Conservation (phyloP, 1,140 invertebrate species). For the Drosophila pseudoobscura region DNA sequence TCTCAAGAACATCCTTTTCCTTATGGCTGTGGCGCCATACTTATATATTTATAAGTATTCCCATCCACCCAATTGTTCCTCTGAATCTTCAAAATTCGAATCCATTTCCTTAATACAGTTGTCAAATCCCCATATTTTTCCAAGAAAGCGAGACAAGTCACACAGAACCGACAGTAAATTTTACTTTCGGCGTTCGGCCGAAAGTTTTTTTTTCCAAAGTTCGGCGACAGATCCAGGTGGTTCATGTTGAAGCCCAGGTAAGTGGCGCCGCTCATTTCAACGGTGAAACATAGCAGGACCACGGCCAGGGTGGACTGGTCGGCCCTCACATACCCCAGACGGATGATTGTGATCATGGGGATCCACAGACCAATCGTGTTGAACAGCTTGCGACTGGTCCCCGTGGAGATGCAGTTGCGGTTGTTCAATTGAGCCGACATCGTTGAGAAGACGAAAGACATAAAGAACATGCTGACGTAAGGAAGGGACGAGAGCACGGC, state of each 20-base stretch:
- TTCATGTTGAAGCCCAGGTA: slow-evolving; percentile 89
- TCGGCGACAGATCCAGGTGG: slow-evolving; percentile 90
- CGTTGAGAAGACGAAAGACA: slow-evolving; percentile 86
- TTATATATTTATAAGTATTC: too few relatives aligned
- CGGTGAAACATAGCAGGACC: slow-evolving; percentile 87
- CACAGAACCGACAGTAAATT: too few relatives aligned
- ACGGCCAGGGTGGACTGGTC: slow-evolving; percentile 85
- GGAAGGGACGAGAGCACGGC: slow-evolving; percentile 91
- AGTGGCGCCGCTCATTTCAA: slow-evolving; percentile 90
- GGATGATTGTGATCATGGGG: slow-evolving; percentile 86
- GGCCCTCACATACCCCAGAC: slow-evolving; percentile 86
- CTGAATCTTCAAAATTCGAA: too few relatives aligned
- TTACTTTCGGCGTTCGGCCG: too few relatives aligned
- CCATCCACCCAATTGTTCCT: too few relatives aligned
- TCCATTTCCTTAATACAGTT: too few relatives aligned
- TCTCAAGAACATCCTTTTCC: too few relatives aligned
- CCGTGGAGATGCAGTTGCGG: slow-evolving; percentile 85
- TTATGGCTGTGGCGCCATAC: too few relatives aligned
- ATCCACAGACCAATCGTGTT: slow-evolving; percentile 87
- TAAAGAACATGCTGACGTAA: slow-evolving; percentile 89
- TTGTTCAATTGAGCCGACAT: slow-evolving; percentile 85
- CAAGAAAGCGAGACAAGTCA: too few relatives aligned
- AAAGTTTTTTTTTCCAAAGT: slow-evolving; percentile 83
- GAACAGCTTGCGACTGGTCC: slow-evolving; percentile 86
- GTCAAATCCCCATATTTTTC: too few relatives aligned